phyloP scores from a whole-genome alignment of 1,140 invertebrate genomes.

The Pectinophora gossypiella region DNA sequence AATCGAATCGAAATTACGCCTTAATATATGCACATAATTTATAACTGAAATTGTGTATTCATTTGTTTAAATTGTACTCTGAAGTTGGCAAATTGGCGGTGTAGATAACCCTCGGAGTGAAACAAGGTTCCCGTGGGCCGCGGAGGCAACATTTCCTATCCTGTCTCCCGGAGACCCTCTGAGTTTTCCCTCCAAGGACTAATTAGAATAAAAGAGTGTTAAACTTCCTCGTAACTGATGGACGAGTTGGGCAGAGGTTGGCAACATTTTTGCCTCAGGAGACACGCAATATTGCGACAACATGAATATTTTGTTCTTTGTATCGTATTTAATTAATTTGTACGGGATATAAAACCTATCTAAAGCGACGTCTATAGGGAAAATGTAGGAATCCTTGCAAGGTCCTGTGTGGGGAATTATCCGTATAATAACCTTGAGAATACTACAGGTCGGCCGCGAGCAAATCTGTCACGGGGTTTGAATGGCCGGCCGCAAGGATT shows the following conservation, averaged over 20 bases:
- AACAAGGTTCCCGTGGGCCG: conserved; percentile 22
- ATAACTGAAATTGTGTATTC: not conserved
- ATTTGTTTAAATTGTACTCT: conserved; percentile 6
- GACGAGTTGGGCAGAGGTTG: conserved; percentile 24
- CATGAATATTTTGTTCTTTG: conserved; percentile 32
- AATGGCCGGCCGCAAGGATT: conserved; percentile 43
- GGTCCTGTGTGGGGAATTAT: not conserved
- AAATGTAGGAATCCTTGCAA: too few relatives aligned
- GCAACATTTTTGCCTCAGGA: conserved; percentile 8
- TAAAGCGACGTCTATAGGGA: too few relatives aligned
- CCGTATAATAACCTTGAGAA: not conserved
- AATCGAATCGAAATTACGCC: too few relatives aligned
- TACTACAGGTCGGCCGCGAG: too few relatives aligned
- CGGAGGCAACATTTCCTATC: conserved; percentile 26
- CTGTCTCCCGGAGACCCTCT: conserved; percentile 21
- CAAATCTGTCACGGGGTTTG: conserved; percentile 43
- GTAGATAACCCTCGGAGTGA: conserved; percentile 26
- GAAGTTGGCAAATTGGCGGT: conserved; percentile 18
- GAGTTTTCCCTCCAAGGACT: conserved; percentile 40
- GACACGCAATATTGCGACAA: conserved; percentile 21
- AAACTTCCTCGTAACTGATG: conserved; percentile 46
- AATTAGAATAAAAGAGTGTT: conserved; percentile 67
- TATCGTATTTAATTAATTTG: not conserved
- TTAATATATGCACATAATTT: too few relatives aligned
- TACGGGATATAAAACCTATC: too few relatives aligned